phyloP scores from a whole-genome alignment of 2,797 vertebrate genomes.

The Eidolon dupreanum region DNA sequence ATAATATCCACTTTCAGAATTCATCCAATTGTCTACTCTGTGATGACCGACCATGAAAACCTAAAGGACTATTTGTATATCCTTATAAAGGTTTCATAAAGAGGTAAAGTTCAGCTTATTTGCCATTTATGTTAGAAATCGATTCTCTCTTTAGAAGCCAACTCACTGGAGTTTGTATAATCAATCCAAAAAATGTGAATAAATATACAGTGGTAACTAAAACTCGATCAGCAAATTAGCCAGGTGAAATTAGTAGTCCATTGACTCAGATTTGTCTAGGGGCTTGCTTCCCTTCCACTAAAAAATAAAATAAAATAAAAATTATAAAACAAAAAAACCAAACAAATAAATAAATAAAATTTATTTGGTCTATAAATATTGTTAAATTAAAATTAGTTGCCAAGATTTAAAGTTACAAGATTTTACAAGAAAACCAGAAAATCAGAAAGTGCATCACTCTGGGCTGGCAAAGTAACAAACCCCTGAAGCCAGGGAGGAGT shows the following conservation, averaged over 20 bases:
- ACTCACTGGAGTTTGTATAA: background rate
- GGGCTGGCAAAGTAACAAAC: background rate
- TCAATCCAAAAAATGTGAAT: background rate
- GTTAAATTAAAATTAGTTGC: background rate
- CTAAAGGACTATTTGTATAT: conserved; percentile 4
- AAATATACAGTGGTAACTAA: background rate
- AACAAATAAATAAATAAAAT: background rate
- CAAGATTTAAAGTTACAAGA: background rate
- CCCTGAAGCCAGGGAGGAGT: background rate
- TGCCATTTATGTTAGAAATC: background rate
- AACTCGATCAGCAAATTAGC: background rate
- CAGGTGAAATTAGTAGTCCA: background rate
- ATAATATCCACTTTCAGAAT: conserved; percentile 38
- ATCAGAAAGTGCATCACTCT: background rate
- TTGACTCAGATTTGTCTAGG: background rate
- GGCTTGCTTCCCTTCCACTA: background rate
- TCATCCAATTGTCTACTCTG: background rate
- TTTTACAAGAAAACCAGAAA: background rate
- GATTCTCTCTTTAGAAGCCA: conserved; percentile 7
- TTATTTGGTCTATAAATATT: background rate
- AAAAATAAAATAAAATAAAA: background rate
- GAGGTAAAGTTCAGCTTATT: background rate
- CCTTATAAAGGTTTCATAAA: background rate
- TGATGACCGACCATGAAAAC: background rate
- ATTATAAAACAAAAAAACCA: background rate